These are phyloP conservation scores for Lacanobia oleracea DNA, from an alignment of 2,888 invertebrate species.

Conservation along the genomic window DNA sequence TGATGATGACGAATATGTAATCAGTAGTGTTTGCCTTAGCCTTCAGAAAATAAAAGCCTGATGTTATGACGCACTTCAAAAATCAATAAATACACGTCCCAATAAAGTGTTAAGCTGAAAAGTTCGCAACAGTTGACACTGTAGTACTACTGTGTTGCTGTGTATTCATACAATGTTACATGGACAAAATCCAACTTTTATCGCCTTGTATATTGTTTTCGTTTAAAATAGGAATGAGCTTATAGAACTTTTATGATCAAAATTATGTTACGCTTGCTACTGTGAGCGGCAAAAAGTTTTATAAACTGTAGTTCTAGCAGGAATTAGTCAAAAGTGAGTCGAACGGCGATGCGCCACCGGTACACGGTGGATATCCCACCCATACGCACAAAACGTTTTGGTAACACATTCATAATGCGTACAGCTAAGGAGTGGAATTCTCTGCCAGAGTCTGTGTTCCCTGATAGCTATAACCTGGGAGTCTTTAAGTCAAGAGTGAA, in stretches of 20 bases:
- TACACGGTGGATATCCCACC: too few relatives aligned
- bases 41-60: background rate
- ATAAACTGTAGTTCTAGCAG: too few relatives aligned
- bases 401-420: too few relatives aligned
- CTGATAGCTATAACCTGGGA: too few relatives aligned
- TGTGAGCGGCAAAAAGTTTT: background rate
- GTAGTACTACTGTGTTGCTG: conserved; percentile 39
- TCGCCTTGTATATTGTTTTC: conserved; percentile 50
- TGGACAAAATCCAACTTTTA: conserved; percentile 52
- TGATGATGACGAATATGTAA: too few relatives aligned
- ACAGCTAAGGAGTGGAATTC: too few relatives aligned
- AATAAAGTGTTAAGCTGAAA: conserved; percentile 31
- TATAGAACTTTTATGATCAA: background rate
- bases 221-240: conserved; percentile 45
- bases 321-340: too few relatives aligned
- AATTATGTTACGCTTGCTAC: background rate
- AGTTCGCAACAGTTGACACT: conserved; percentile 18
- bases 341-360: too few relatives aligned
- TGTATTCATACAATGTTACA: conserved; percentile 44
- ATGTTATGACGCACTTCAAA: background rate
- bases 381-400: too few relatives aligned
- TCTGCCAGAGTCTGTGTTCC: too few relatives aligned
- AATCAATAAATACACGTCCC: background rate
- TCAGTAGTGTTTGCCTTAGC: too few relatives aligned
- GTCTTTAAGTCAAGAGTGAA: too few relatives aligned